Conservation (phyloP, 1,140 invertebrate species). For the Drosophila persimilis region DNA sequence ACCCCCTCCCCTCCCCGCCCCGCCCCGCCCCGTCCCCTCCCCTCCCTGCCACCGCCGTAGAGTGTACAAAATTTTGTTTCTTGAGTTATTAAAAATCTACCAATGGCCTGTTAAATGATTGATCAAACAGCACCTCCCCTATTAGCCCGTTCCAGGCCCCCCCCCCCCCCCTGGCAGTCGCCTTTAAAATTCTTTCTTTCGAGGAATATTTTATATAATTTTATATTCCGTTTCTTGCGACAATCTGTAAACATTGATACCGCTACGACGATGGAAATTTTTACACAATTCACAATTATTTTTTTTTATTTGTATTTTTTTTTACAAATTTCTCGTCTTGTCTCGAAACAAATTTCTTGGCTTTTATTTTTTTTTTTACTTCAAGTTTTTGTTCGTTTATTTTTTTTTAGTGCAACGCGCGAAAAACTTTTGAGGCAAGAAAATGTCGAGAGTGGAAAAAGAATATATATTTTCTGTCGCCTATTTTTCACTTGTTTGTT, state of each 20-base stretch:
- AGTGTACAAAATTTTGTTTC: constrained; percentile 19
- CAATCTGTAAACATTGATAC: no score
- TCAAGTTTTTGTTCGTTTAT: constrained; percentile 13
- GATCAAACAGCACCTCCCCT: constrained; percentile 30
- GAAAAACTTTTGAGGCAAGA: constrained; percentile 31
- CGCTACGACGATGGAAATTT: constrained; percentile 29
- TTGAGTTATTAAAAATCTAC: constrained; percentile 52
- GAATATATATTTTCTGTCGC: neutral
- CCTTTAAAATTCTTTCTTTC: constrained; percentile 8
- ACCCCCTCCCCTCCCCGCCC: no score
- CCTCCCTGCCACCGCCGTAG: neutral
- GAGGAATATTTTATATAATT: constrained; percentile 38
- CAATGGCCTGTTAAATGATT: constrained; percentile 61
- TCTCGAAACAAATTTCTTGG: no score
- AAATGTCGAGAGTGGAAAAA: constrained; percentile 5
- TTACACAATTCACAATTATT: constrained; percentile 19
- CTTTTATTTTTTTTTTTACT: constrained; percentile 7
- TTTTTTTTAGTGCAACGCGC: constrained; percentile 13
- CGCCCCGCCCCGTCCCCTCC: no score
- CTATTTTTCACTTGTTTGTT: neutral
- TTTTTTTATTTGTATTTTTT: neutral
- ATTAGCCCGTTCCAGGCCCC: no score
- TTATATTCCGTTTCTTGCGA: constrained; percentile 6
- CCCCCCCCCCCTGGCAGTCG: neutral
- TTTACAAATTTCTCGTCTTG: no score